Evolutionary conservation across 1,140 invertebrate genomes (phyloP), one percentile per base, ranked within the genome.

Genomic region (Ostrea edulis): DNA sequence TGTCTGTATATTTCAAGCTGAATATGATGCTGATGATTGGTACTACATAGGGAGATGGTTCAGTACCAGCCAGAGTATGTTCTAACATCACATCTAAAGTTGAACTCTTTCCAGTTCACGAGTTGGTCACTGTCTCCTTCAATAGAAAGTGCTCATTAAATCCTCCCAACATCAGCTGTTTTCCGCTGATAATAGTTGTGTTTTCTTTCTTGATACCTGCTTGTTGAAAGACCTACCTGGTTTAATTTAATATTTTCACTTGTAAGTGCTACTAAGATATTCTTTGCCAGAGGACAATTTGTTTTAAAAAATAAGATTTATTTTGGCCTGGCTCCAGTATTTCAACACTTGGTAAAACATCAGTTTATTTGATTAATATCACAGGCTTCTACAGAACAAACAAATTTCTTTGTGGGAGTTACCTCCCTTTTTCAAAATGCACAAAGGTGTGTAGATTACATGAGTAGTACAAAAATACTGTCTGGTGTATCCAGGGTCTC

Each of bases 231-330:
- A 44, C 35, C 35, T 62, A 62, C n/a, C 55, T 62, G 17, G 55
- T 62, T 20, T 62, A 20, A 62, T 62, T 20, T 17, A 17, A 62
- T 62, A 20, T 62, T 62, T 62, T 62, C 55, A 62, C 55, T n/a
- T 62, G 55, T 62, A 62, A 20, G 55, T 62, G 55, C 55, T n/a
- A 62, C 12, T 62, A 7, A n/a, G 55, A 17, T 20, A n/a, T 62
- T 62, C 17, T 11, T 29, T 25, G 12, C 68, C 68, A 29, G 29
- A 77, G 29, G 25, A 77, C 25, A 12, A 77, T 77, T 77, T 77
- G 68, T 77, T n/a, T n/a, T 12, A 77, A 77, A 77, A 77, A 77
- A n/a, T 17, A 62, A 77, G 29, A 35, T 77, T 29, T 77, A 35
- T 77, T 14, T 77, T 25, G 14, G 12, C 68, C 68, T 77, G 68